phyloP scores from a whole-genome alignment of 2,113 vertebrate species.

The Microcebus ravelobensis region DNA sequence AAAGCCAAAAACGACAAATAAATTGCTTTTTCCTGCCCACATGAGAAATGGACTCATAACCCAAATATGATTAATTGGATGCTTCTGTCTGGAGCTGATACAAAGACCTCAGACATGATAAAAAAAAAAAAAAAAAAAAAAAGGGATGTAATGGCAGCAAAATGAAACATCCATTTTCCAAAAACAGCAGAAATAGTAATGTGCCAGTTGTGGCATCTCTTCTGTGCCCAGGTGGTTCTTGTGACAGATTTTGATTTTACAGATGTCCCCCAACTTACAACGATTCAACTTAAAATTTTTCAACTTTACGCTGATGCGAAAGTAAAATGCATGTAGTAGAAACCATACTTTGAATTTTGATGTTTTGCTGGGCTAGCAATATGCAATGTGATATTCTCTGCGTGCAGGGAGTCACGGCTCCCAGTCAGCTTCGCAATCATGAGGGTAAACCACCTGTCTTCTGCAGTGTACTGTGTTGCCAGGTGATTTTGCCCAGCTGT shows the following conservation, averaged over 20 bases:
- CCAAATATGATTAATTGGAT: neutral
- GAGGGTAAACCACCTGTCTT: neutral
- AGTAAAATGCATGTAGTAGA: neutral
- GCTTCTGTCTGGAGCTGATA: neutral
- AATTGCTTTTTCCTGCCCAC: neutral
- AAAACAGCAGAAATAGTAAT: neutral
- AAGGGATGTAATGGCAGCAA: neutral
- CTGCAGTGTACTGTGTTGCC: neutral
- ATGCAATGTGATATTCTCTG: neutral
- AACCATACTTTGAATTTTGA: neutral
- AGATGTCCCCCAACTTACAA: neutral
- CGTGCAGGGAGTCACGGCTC: neutral
- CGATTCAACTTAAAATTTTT: neutral
- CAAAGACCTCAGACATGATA: neutral
- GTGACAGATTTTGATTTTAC: neutral
- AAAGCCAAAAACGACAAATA: slow-evolving; percentile 36
- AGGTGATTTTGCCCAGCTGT: neutral
- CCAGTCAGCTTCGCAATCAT: neutral
- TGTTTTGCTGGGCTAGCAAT: neutral
- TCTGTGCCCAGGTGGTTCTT: neutral
- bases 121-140: too few relatives aligned
- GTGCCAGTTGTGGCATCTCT: neutral
- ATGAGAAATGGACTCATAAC: slow-evolving; percentile 11
- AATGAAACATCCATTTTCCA: neutral
- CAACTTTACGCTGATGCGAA: neutral